A percentile compares a stretch with the other conserved stretches of the same genome.
Evolutionary conservation across 2,888 invertebrate genomes (phyloP).

Genomic region (Dynastes tityus): DNA sequence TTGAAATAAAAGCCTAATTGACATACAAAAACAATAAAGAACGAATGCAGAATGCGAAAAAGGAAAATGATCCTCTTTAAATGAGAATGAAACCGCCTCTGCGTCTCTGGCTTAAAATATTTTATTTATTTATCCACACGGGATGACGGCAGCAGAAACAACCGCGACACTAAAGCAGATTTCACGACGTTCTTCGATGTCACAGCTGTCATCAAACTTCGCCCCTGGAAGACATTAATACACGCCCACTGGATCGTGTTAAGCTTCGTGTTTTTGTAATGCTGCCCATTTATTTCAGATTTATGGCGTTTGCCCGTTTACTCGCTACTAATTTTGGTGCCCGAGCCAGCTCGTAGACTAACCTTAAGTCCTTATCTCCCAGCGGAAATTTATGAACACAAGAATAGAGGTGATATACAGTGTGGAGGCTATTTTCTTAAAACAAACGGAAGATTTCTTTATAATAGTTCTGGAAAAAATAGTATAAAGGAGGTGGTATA

Average conservation of each 20-base stretch:
- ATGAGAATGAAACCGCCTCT: constrained; percentile 20
- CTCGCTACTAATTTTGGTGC: constrained; percentile 65
- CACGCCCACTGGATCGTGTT: constrained; percentile 67
- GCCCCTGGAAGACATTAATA: constrained; percentile 68
- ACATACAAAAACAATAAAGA: constrained; percentile 3
- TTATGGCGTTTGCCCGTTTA: constrained; percentile 65
- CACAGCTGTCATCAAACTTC: constrained; percentile 66
- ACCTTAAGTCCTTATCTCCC: constrained; percentile 31
- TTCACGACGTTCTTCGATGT: constrained; percentile 64
- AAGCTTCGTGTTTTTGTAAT: constrained; percentile 67
- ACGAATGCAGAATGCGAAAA: background rate
- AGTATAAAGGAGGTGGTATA: too few species aligned
- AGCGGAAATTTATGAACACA: constrained; percentile 28
- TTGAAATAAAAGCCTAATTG: background rate
- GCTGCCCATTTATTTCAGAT: constrained; percentile 68
- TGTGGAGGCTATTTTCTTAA: background rate
- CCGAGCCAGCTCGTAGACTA: constrained; percentile 11
- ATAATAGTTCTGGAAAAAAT: too few species aligned
- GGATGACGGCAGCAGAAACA: background rate
- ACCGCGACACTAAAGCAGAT: constrained; percentile 53
- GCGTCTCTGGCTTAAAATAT: background rate
- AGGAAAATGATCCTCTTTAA: constrained; percentile 2
- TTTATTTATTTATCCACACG: constrained; percentile 15
- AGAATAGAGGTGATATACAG: constrained; percentile 13
- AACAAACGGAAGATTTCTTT: background rate